phyloP scores from a whole-genome alignment of 2,888 invertebrate genomes.

The Tinea trinotella region DNA sequence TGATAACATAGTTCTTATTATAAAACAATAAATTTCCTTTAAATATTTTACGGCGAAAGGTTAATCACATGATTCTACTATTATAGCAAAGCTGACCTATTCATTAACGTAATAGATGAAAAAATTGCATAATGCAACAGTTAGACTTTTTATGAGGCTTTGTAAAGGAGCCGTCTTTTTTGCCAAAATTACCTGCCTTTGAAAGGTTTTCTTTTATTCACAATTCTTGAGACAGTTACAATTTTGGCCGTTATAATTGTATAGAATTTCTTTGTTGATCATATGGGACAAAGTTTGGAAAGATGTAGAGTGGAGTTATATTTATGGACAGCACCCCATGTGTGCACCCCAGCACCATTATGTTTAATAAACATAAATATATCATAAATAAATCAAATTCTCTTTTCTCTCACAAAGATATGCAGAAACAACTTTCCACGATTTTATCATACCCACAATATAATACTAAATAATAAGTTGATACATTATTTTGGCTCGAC shows the following conservation, averaged over 20 bases:
- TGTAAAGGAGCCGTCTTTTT: constrained; percentile 8
- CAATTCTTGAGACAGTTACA: constrained; percentile 66
- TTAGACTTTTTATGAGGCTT: constrained; percentile 8
- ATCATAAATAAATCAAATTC: no score
- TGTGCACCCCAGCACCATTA: no score
- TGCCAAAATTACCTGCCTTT: constrained; percentile 64
- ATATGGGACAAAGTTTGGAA: constrained; percentile 26
- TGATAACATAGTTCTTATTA: constrained; percentile 39
- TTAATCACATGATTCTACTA: constrained; percentile 50
- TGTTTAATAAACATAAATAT: no score
- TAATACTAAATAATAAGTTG: no score
- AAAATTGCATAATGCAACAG: constrained; percentile 4
- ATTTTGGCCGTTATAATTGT: constrained; percentile 72
- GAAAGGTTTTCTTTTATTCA: constrained; percentile 44
- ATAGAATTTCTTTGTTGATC: constrained; percentile 64
- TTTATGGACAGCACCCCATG: background rate
- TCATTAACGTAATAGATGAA: constrained; percentile 46
- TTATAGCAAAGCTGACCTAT: constrained; percentile 56
- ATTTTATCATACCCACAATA: no score
- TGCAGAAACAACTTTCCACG: no score
- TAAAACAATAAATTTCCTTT: constrained; percentile 57
- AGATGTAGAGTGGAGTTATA: background rate
- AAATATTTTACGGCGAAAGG: constrained; percentile 48
- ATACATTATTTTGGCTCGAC: no score
- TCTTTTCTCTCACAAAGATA: no score